Evolutionary conservation across 2,113 vertebrate genomes (phyloP).

Genomic region (Garra rufa): DNA sequence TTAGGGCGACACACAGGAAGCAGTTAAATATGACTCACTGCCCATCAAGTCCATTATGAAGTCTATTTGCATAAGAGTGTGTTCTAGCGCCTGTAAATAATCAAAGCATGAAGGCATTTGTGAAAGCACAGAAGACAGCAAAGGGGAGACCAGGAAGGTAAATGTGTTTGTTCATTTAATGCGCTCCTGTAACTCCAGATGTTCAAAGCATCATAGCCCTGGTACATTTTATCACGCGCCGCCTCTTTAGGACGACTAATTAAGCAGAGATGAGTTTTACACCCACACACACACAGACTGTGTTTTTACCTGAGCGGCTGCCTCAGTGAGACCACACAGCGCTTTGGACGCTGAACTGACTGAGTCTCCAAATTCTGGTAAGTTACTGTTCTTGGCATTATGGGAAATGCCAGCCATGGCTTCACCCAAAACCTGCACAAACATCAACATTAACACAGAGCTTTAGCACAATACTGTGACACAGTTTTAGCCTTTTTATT

Average conservation of each 20-base stretch:
- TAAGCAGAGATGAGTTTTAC: background rate
- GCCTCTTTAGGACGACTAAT: constrained; percentile 31
- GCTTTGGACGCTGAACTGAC: constrained; percentile 93
- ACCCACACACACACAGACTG: background rate
- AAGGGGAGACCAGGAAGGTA: background rate
- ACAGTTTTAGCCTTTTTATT: background rate
- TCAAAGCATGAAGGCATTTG: background rate
- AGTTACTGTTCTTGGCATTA: constrained; percentile 95
- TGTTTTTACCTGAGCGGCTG: constrained; percentile 90
- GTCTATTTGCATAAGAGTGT: background rate
- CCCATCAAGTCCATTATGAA: constrained; percentile 31
- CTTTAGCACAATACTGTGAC: background rate
- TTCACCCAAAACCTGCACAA: constrained; percentile 88
- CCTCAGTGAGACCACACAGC: constrained; percentile 93
- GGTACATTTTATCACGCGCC: constrained; percentile 17
- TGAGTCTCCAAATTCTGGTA: constrained; percentile 92
- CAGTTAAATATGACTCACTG: constrained; percentile 49
- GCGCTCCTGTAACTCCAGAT: constrained; percentile 50
- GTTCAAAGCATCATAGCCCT: constrained; percentile 32
- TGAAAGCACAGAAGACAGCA: background rate
- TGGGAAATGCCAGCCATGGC: constrained; percentile 98
- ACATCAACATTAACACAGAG: background rate
- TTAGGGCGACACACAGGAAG: background rate
- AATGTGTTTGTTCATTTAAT: constrained; percentile 37
- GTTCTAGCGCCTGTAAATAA: background rate